Base-by-base conservation (phyloP, 2,113 vertebrate species). In the Bos javanicus region DNA sequence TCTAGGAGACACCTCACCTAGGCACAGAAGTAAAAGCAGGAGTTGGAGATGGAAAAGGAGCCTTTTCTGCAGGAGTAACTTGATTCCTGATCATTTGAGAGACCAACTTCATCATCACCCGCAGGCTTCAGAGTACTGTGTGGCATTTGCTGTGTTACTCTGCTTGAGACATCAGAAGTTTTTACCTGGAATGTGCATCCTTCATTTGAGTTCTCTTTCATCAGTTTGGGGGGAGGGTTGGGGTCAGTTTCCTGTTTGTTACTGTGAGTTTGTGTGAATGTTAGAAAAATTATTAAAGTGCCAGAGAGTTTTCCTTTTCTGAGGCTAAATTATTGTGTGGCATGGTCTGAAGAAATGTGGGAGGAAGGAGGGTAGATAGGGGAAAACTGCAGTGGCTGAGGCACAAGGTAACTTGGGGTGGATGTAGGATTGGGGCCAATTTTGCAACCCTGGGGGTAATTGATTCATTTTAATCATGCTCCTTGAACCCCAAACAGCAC, bases 261-360 rank as follows among this genome's bases (percentile, higher is more conserved):
- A 96, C 6, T 57, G n/a, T 96, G 87, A 91, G 54, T 96, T 97
- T 98, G 88, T 94, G 48, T 95, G 85, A 95, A 91, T 36, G 7
- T 85, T 91, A 94, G 93, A 95, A 95, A 94, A 96, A 78, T 95
- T 96, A 98, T 98, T 98, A 98, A 98, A 97, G 80, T 97, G 71
- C 93, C 96, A 97, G 96, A 92, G 95, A 96, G 78, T 97, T 97
- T 94, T 16, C 50, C 19, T 96, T 97, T 97, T 96, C 89, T 94
- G 71, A 94, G 88, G 57, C 82, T 97, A 97, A 87, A 80, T 92
- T 96, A 94, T 97, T 96, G 95, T 59, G 8, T 97, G 84, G 54
- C 14, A 21, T 90, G 59, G 64, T 81, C 90, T 95, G 86, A 94
- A 97, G 74, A 89, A 91, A 91, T 83, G 21, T 57, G 23, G 57